Evolutionary conservation across 2,113 vertebrate species (phyloP).

Genomic region (Gorsachius goisagi): DNA sequence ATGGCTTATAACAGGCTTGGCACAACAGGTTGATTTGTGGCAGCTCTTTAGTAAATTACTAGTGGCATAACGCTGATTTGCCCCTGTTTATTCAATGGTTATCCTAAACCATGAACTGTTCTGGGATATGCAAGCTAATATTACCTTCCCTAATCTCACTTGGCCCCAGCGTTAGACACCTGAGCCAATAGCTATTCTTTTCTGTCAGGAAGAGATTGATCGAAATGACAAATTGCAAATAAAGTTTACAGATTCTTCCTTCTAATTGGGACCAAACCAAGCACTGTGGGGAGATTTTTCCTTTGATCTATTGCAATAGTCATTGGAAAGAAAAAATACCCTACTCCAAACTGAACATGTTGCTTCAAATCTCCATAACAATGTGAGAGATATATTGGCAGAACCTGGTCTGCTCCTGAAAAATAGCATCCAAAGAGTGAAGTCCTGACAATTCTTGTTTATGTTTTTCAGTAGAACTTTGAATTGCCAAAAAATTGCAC

Average conservation of each 20-base stretch:
- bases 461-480: background rate
- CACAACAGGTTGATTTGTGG: background rate
- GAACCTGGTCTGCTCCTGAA: background rate
- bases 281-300: background rate
- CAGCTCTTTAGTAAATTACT: background rate
- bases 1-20: background rate
- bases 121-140: background rate
- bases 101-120: slow-evolving; percentile 1
- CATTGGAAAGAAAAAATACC: background rate
- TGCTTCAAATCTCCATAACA: background rate
- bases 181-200: slow-evolving; percentile 19
- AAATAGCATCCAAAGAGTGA: background rate
- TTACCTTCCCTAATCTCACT: background rate
- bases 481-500: background rate
- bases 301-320: slow-evolving; percentile 25
- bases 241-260: slow-evolving; percentile 22
- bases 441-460: background rate
- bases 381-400: background rate
- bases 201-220: slow-evolving; percentile 34
- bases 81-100: background rate
- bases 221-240: slow-evolving; percentile 16
- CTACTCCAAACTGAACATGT: background rate
- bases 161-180: background rate
- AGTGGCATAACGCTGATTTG: background rate
- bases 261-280: slow-evolving; percentile 1